These are phyloP conservation scores for Drosophila pandora DNA, from an alignment of 1,140 invertebrate species.

Conservation along the genomic window DNA sequence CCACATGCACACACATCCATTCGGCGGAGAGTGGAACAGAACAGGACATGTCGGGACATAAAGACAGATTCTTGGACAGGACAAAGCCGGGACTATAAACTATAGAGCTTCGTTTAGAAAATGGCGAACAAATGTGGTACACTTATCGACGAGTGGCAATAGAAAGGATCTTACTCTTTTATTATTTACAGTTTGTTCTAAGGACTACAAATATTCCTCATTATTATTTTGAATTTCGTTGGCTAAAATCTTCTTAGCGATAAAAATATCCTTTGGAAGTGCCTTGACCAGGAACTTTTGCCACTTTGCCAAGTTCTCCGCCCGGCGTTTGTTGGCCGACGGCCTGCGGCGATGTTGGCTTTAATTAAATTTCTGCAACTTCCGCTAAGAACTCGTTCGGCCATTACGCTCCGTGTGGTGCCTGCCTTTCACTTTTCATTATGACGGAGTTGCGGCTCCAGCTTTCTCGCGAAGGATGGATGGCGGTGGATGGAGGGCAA, in stretches of 20 bases:
- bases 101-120: constrained; percentile 3
- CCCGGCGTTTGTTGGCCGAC: constrained; percentile 20
- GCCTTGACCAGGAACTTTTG: constrained; percentile 36
- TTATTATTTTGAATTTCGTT: background rate
- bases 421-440: constrained; percentile 72
- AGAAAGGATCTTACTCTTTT: too few species aligned
- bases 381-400: constrained; percentile 44
- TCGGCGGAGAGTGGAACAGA: constrained; percentile 7
- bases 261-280: constrained; percentile 19
- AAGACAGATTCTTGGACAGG: constrained; percentile 28
- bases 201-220: background rate
- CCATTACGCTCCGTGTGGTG: constrained; percentile 18
- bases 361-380: constrained; percentile 79
- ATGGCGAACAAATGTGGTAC: constrained; percentile 4
- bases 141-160: constrained; percentile 14
- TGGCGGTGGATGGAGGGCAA: background rate
- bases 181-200: too few species aligned
- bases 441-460: constrained; percentile 17
- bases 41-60: constrained; percentile 46
- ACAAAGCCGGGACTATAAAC: constrained; percentile 44
- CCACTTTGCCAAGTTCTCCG: constrained; percentile 25
- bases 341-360: constrained; percentile 61
- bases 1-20: constrained; percentile 63
- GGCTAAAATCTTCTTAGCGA: background rate
- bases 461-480: background rate